These are phyloP conservation scores for Bruchidius siliquastri DNA, from an alignment of 2,888 invertebrate species.

Conservation along the genomic window DNA sequence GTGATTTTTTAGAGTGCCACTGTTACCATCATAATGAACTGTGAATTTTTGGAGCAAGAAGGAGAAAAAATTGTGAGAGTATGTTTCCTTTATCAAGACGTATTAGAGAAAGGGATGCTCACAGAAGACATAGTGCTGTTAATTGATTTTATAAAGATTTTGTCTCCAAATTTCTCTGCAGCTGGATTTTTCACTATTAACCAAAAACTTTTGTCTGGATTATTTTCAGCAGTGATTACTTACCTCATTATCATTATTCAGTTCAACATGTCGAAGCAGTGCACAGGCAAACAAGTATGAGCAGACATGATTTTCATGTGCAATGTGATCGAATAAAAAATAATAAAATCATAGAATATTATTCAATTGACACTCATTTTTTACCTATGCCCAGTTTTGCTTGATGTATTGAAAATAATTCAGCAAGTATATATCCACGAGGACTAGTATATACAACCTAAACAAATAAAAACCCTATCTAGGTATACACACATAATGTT, in stretches of 20 bases:
- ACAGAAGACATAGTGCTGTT: slow-evolving; percentile 14
- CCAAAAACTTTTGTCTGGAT: slow-evolving; percentile 14
- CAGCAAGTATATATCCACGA: too few species aligned
- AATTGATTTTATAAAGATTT: slow-evolving; percentile 11
- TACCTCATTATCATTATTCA: slow-evolving; percentile 21
- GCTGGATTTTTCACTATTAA: slow-evolving; percentile 22
- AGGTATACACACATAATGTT: too few species aligned
- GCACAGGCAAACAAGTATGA: background rate
- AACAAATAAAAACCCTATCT: too few species aligned
- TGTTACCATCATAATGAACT: slow-evolving; percentile 16
- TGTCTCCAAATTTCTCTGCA: slow-evolving; percentile 19
- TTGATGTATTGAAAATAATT: too few species aligned
- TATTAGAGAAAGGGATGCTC: slow-evolving; percentile 14
- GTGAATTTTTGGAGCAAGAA: slow-evolving; percentile 17
- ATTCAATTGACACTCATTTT: too few species aligned
- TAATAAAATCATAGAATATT: too few species aligned
- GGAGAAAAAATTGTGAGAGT: slow-evolving; percentile 12
- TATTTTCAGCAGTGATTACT: slow-evolving; percentile 18
- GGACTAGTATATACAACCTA: too few species aligned
- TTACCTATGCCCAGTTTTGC: too few species aligned
- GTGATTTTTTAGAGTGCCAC: slow-evolving; percentile 17
- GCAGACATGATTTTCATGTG: too few species aligned
- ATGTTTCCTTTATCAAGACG: slow-evolving; percentile 16
- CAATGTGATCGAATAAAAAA: too few species aligned
- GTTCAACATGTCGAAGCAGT: slow-evolving; percentile 13